A percentile compares a stretch with the other conserved stretches of the same genome.
Evolutionary conservation across 2,113 vertebrate species (phyloP).

Genomic region (Danionella cerebrum): DNA sequence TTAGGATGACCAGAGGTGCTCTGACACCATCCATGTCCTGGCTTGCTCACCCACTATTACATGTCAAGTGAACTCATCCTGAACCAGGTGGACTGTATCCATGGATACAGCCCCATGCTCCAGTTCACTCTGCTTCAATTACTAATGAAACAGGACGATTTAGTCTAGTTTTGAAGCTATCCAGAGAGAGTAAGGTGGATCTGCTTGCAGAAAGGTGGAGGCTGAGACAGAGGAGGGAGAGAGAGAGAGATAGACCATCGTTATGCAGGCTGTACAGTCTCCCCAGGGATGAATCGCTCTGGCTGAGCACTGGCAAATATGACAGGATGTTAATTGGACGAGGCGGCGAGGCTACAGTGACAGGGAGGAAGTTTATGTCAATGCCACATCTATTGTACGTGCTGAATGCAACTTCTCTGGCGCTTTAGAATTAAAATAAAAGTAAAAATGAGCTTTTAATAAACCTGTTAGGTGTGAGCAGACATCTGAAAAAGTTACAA

Average conservation of each 20-base stretch:
- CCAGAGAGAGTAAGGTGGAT: neutral
- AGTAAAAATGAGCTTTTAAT: no score
- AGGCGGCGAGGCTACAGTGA: neutral
- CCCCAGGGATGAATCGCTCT: neutral
- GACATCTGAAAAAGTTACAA: no score
- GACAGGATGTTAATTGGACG: constrained; percentile 18
- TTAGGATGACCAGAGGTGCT: constrained; percentile 21
- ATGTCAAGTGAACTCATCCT: neutral
- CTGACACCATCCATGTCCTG: neutral
- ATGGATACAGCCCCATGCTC: neutral
- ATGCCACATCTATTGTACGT: neutral
- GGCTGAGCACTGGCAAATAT: constrained; percentile 11
- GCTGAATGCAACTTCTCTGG: neutral
- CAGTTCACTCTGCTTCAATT: neutral
- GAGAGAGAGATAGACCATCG: constrained; percentile 5
- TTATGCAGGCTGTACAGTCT: constrained; percentile 4
- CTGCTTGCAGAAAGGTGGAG: neutral
- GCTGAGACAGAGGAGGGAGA: constrained; percentile 6
- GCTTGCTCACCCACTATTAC: neutral
- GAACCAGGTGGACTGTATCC: constrained; percentile 4
- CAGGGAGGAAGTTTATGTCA: constrained; percentile 7
- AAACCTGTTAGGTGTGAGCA: no score
- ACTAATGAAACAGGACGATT: neutral
- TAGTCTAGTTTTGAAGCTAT: constrained; percentile 15
- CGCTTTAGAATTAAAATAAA: no score